Base-by-base conservation (phyloP, 1,140 invertebrate genomes). In the Thaumatotibia leucotreta region DNA sequence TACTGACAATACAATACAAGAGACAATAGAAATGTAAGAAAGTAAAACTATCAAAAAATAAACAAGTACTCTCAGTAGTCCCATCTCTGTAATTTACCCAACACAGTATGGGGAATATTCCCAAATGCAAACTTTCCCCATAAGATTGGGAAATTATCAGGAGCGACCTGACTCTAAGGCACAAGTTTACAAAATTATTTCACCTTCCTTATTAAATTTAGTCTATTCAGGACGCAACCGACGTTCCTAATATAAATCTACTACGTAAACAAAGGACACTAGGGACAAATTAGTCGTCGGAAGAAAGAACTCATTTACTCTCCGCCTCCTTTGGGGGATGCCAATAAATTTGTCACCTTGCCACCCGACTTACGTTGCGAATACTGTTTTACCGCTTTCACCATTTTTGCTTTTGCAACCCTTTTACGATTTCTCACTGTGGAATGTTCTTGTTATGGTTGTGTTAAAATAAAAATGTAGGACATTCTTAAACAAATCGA, bases 251-350 rank as follows among this genome's bases (percentile, higher is more conserved):
- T 58, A 58, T 27, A 58, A 58, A 31, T 29, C 52, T 31, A 24
- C 24, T 2, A 54, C 50, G 52, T 27, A 58, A 58, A 58, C 52
- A 58, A 29, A 58, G 11, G 52, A 29, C 23, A 24, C 52, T 5
- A 8, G 52, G 23, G 52, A 27, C 14, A 58, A 58, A 58, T 58
- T 58, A 58, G 52, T 58, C 52, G 27, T 29, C 52, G 24, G 52
- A 29, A 58, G 52, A 31, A 58, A 17, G 52, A 58, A 58, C 24
- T 58, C 23, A 52, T 52, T 52, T 58, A 58, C 52, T n/a, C 22
- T 20, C 52, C 23, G 17, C 2, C 39, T 45, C 39, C 17, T 17
- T 45, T 5, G 39, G 17, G 39, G 39, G 20, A 1, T 20, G 17
- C 39, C 39, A 17, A 45, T 45, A 45, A 45, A 45, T 45, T 45